These are phyloP conservation scores for Xenus cinereus DNA, from an alignment of 2,113 vertebrate genomes.

Conservation along the genomic window DNA sequence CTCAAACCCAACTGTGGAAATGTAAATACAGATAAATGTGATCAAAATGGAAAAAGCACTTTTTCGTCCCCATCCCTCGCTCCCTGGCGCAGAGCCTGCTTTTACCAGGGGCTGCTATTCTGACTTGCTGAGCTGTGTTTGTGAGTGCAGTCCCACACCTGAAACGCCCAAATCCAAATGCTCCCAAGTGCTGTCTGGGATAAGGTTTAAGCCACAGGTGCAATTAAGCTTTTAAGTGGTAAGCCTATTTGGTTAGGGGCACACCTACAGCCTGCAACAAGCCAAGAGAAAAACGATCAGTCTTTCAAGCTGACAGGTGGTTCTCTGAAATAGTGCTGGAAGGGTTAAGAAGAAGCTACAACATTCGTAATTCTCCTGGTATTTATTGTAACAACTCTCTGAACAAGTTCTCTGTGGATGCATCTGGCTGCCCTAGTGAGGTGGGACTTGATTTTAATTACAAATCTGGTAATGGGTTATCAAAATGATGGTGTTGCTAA, in stretches of 20 bases:
- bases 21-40: constrained; percentile 21
- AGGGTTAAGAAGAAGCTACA: constrained; percentile 45
- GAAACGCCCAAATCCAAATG: constrained; percentile 52
- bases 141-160: constrained; percentile 21
- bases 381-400: constrained; percentile 38
- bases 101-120: background rate
- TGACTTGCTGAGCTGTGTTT: background rate
- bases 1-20: constrained; percentile 20
- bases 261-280: constrained; percentile 38
- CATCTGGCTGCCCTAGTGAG: background rate
- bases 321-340: constrained; percentile 50
- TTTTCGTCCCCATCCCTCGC: background rate
- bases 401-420: background rate
- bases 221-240: constrained; percentile 61
- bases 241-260: constrained; percentile 58
- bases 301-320: constrained; percentile 24
- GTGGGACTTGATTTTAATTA: constrained; percentile 50
- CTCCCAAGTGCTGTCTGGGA: constrained; percentile 20
- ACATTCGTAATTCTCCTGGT: constrained; percentile 38
- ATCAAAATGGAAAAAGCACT: background rate
- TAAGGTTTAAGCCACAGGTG: constrained; percentile 60
- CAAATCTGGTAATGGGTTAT: constrained; percentile 5
- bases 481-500: constrained; percentile 9
- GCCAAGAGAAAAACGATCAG: constrained; percentile 6
- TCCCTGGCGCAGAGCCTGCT: background rate